Conservation (phyloP, 1,140 invertebrate genomes). For the Plectus sambesii region DNA sequence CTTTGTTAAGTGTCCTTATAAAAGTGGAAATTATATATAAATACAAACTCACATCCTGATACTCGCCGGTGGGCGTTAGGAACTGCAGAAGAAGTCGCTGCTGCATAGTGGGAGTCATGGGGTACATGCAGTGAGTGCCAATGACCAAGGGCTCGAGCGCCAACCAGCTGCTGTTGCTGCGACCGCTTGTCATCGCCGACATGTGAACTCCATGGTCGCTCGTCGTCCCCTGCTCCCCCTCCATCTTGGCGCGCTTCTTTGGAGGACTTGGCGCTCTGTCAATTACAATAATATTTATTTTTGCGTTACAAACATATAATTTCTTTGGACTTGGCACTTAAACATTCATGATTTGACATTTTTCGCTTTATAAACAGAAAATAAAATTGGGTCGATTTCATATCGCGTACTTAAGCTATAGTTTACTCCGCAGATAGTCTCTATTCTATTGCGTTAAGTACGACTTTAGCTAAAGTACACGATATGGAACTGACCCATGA, state of each 20-base stretch:
- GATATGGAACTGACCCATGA: too few relatives aligned
- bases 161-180: slow-evolving; percentile 71
- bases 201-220: slow-evolving; percentile 6
- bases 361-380: too few relatives aligned
- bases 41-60: slow-evolving; percentile 65
- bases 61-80: slow-evolving; percentile 83
- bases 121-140: slow-evolving; percentile 70
- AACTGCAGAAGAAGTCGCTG: slow-evolving; percentile 84
- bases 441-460: too few relatives aligned
- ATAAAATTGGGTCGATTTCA: too few relatives aligned
- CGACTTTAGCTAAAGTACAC: too few relatives aligned
- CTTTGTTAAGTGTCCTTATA: slow-evolving; percentile 1
- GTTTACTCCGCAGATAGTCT: too few relatives aligned
- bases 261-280: slow-evolving; percentile 13
- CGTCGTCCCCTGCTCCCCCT: slow-evolving; percentile 6
- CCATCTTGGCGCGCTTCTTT: slow-evolving; percentile 19
- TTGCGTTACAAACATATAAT: too few relatives aligned
- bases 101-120: slow-evolving; percentile 68
- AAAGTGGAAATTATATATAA: slow-evolving; percentile 1
- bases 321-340: too few relatives aligned
- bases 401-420: too few relatives aligned
- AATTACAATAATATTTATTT: slow-evolving; percentile 3
- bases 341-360: too few relatives aligned
- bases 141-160: slow-evolving; percentile 76
- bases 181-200: slow-evolving; percentile 5